Percentiles rank a stretch among this genome's conserved stretches.
phyloP scores from a whole-genome alignment of 2,113 vertebrate species.

The Australoheros scitulus region DNA sequence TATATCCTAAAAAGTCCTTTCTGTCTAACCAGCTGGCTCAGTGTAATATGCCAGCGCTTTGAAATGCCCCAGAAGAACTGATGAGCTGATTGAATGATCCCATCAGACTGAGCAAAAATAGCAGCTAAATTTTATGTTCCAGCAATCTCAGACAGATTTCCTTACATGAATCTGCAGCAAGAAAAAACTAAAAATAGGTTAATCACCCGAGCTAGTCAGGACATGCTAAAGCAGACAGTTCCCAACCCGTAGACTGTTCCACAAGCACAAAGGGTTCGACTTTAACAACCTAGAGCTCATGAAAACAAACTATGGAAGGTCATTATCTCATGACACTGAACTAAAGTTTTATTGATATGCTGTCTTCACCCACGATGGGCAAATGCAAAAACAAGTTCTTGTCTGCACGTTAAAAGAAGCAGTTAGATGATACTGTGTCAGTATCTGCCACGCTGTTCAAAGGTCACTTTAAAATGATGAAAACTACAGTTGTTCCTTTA shows the following conservation, averaged over 20 bases:
- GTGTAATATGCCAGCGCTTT: constrained; percentile 28
- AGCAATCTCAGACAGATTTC: constrained; percentile 1
- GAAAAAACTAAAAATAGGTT: constrained; percentile 21
- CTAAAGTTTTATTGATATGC: background rate
- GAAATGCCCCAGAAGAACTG: constrained; percentile 27
- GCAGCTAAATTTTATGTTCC: constrained; percentile 6
- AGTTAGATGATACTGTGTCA: no score
- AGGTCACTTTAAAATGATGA: background rate
- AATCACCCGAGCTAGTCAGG: constrained; percentile 3
- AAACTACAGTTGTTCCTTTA: background rate
- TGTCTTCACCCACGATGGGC: background rate
- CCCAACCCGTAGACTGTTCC: background rate
- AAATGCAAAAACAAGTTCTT: no score
- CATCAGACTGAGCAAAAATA: constrained; percentile 48
- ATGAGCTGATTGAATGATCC: constrained; percentile 39
- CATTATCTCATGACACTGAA: background rate
- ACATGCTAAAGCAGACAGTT: constrained; percentile 2
- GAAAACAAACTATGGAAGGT: background rate
- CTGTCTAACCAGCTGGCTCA: background rate
- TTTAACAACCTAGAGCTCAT: background rate
- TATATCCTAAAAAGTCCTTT: background rate
- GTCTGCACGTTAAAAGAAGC: background rate
- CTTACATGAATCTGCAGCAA: constrained; percentile 9
- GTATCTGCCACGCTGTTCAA: background rate
- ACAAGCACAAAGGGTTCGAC: background rate